A percentile compares a stretch with the other conserved stretches of the same genome.
phyloP scores from a whole-genome alignment of 2,888 invertebrate species.

The Ischnura elegans region DNA sequence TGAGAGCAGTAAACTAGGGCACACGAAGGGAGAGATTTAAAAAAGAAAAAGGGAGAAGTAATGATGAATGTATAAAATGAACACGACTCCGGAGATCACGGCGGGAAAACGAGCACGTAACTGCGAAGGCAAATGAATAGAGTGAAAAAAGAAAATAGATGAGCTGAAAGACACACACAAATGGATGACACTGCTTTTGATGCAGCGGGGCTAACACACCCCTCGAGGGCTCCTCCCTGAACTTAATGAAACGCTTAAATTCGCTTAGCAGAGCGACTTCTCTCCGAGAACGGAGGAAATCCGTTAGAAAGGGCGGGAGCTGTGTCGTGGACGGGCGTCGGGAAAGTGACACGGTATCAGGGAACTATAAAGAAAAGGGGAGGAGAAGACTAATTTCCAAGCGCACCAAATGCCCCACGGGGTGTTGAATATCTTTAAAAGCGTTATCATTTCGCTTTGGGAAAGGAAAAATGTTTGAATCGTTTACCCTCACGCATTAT shows the following conservation, averaged over 20 bases:
- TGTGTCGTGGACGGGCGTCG: not conserved
- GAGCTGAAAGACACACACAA: not conserved
- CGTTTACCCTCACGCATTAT: not conserved
- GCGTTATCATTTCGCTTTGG: slow-evolving; percentile 15
- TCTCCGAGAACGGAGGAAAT: not conserved
- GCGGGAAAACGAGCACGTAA: not conserved
- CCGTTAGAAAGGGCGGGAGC: not conserved
- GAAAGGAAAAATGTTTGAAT: not conserved
- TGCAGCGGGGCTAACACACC: not conserved
- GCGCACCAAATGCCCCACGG: not conserved
- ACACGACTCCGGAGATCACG: not conserved
- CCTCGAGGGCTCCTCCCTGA: not conserved
- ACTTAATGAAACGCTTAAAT: not conserved
- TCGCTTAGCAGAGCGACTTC: not conserved
- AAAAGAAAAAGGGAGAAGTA: not conserved
- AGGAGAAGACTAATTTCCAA: slow-evolving; percentile 8
- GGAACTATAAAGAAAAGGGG: not conserved
- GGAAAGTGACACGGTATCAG: not conserved
- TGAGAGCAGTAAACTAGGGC: not conserved
- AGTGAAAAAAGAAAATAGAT: not conserved
- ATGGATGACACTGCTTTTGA: not conserved
- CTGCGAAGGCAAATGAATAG: not conserved
- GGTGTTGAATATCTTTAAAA: not conserved
- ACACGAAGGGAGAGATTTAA: not conserved
- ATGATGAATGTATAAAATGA: not conserved